phyloP scores from a whole-genome alignment of 2,113 vertebrate genomes.

The Hylia prasina region DNA sequence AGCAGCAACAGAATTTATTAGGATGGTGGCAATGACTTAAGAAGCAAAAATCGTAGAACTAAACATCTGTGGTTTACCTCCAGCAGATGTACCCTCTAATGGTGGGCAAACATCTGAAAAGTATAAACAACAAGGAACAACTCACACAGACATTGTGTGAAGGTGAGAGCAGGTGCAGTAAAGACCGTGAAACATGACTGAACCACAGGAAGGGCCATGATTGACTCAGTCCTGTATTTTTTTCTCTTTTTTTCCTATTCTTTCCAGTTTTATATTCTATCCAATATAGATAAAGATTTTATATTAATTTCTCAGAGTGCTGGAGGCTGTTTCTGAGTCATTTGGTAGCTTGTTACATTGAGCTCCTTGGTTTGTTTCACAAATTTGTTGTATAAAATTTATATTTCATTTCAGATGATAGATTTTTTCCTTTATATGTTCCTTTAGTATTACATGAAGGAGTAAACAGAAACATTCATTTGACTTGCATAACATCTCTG shows the following conservation, averaged over 20 bases:
- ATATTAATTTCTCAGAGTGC: neutral
- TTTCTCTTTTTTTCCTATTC: neutral
- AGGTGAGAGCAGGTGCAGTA: neutral
- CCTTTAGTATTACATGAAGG: neutral
- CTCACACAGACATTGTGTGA: neutral
- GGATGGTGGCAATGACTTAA: neutral
- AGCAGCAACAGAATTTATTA: neutral
- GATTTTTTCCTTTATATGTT: neutral
- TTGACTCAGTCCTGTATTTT: neutral
- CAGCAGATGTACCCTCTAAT: neutral
- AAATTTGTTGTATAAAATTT: neutral
- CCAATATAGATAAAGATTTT: neutral
- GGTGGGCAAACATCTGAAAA: neutral
- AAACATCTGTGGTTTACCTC: conserved; percentile 2
- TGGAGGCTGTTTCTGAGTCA: neutral
- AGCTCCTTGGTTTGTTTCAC: neutral
- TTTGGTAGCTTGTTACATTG: neutral
- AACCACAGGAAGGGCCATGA: neutral
- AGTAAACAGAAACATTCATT: neutral
- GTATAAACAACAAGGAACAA: neutral
- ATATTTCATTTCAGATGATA: neutral
- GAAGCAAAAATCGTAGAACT: neutral
- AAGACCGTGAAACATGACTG: neutral
- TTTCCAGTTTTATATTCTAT: neutral
- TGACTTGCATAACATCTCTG: neutral